Conservation (phyloP, 2,113 vertebrate genomes). For the Neoarius graeffei region DNA sequence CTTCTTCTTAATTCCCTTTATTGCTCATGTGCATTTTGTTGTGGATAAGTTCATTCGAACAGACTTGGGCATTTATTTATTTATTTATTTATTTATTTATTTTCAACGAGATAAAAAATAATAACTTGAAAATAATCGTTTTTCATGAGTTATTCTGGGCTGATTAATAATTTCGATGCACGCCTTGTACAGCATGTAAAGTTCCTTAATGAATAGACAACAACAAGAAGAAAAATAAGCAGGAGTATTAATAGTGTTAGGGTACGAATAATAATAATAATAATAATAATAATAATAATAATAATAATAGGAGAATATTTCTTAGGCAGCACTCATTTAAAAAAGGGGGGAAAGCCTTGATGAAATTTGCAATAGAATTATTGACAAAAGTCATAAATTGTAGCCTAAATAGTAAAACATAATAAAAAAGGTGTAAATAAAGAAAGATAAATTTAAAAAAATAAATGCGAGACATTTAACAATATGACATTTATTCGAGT, state of each 20-base stretch:
- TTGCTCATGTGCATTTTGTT: constrained; percentile 39
- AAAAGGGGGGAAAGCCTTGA: neutral
- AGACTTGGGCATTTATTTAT: neutral
- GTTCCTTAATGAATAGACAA: neutral
- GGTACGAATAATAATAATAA: neutral
- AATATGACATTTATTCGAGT: constrained; percentile 34
- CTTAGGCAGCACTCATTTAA: neutral
- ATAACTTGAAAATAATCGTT: neutral
- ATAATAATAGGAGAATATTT: neutral
- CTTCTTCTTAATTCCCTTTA: neutral
- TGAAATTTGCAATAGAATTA: neutral
- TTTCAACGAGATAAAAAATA: neutral
- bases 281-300: constrained; percentile 24
- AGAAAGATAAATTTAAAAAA: neutral
- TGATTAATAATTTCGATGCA: neutral
- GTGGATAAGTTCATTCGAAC: neutral
- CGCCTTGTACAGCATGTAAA: neutral
- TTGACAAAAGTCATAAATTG: neutral
- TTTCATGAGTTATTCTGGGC: neutral
- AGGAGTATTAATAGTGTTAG: neutral
- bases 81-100: neutral
- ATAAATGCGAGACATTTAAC: constrained; percentile 22
- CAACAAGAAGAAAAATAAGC: neutral
- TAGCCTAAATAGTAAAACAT: neutral
- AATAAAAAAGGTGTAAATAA: neutral